These are phyloP conservation scores for Epizoanthus ramosus DNA, from an alignment of 92 coral and sea anemone genomes.

Conservation along the genomic window DNA sequence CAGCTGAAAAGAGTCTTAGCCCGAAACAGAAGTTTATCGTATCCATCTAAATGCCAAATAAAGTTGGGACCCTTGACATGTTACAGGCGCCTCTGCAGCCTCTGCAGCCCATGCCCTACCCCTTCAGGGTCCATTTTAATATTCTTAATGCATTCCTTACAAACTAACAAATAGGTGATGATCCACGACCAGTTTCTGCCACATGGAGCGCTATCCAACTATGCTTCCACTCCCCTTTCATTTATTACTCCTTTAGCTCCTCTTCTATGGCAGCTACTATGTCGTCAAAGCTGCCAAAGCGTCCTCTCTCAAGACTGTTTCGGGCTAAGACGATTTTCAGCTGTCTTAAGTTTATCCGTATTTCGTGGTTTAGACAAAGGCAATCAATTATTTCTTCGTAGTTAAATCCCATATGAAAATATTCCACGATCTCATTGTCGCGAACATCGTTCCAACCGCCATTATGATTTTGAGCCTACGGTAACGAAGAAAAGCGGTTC, in stretches of 20 bases:
- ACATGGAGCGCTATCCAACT: conserved; percentile 54
- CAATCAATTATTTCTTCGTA: conserved; percentile 56
- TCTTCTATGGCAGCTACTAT: conserved; percentile 45
- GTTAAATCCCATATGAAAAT: too few species aligned
- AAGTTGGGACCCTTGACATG: conserved; percentile 64
- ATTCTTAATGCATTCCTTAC: conserved; percentile 47
- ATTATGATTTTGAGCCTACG: neutral
- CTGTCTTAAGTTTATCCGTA: conserved; percentile 51
- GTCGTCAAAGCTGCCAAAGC: conserved; percentile 50
- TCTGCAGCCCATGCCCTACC: conserved; percentile 56
- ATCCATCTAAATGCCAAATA: conserved; percentile 70
- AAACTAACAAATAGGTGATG: conserved; percentile 53
- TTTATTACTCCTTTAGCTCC: too few species aligned
- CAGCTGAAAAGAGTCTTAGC: too few species aligned
- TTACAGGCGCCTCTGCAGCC: conserved; percentile 60
- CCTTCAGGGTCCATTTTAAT: conserved; percentile 59
- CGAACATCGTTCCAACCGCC: conserved; percentile 51
- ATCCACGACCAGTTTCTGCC: conserved; percentile 56
- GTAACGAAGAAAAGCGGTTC: too few species aligned
- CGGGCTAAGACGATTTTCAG: too few species aligned
- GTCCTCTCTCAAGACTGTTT: conserved; percentile 50
- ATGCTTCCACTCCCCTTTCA: conserved; percentile 57
- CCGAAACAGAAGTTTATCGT: conserved; percentile 58
- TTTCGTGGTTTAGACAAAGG: conserved; percentile 57
- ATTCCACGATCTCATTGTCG: conserved; percentile 50